Conservation (phyloP, 2,797 vertebrate genomes). For the Muraenolepis orangiensis region DNA sequence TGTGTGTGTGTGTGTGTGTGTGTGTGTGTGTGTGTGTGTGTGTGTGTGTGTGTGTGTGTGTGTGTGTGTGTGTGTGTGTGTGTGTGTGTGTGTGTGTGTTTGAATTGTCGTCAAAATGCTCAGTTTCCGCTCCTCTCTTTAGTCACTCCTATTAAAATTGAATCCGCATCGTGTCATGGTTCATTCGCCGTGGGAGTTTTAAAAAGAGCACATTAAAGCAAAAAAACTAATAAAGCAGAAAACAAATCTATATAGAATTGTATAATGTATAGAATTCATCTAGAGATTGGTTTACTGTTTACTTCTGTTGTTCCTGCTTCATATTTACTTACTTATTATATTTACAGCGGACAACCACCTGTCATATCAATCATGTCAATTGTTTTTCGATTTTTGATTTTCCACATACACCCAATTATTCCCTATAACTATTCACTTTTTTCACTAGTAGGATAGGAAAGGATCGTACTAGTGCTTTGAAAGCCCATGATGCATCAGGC, state of each 20-base stretch:
- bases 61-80: conserved; percentile 10
- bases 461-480: conserved; percentile 8
- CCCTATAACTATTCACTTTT: conserved; percentile 6
- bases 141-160: conserved; percentile 24
- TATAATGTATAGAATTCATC: conserved; percentile 40
- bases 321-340: no score
- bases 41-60: conserved; percentile 8
- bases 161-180: conserved; percentile 57
- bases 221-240: conserved; percentile 30
- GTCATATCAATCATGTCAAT: background rate
- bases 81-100: conserved; percentile 10
- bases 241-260: conserved; percentile 59
- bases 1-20: conserved; percentile 9
- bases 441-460: background rate
- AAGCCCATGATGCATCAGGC: conserved; percentile 29
- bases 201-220: conserved; percentile 1
- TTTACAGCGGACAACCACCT: background rate
- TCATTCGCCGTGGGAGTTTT: conserved; percentile 41
- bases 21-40: background rate
- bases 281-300: conserved; percentile 59
- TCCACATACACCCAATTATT: background rate
- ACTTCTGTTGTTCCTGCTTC: conserved; percentile 44
- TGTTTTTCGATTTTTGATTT: background rate
- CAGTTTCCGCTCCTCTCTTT: conserved; percentile 14
- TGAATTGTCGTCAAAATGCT: conserved; percentile 25